A percentile compares a stretch with the other conserved stretches of the same genome.
phyloP scores from a whole-genome alignment of 2,113 vertebrate genomes.

The Chloroceryle aenea region DNA sequence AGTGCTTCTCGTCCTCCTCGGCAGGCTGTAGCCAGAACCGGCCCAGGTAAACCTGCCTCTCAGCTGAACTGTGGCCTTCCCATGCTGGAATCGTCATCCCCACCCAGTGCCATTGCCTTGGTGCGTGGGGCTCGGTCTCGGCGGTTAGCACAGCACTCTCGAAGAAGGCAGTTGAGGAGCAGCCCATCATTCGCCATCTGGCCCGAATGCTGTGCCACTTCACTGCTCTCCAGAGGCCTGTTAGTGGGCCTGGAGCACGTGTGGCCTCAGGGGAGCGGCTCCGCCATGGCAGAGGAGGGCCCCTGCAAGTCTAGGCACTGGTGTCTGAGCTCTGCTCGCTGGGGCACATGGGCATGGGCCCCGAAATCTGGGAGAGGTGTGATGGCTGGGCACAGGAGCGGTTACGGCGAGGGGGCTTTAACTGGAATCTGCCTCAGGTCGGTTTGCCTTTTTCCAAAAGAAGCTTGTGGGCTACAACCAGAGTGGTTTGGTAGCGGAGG shows the following conservation, averaged over 20 bases:
- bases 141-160: rapidly evolving
- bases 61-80: not conserved
- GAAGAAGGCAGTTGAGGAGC: not conserved
- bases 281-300: not conserved
- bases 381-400: rapidly evolving
- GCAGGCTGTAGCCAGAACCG: too few relatives aligned
- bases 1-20: rapidly evolving
- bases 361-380: rapidly evolving
- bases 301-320: rapidly evolving
- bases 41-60: not conserved
- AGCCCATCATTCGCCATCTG: not conserved
- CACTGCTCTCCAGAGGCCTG: rapidly evolving
- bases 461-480: not conserved
- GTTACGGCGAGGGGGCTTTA: not conserved
- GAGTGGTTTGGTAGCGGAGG: not conserved
- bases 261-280: rapidly evolving
- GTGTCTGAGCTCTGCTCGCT: rapidly evolving
- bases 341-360: rapidly evolving
- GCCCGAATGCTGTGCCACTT: rapidly evolving
- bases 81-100: not conserved
- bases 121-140: rapidly evolving
- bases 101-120: rapidly evolving
- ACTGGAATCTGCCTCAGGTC: not conserved
- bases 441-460: not conserved
- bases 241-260: not conserved